These are phyloP conservation scores for Drosophila aldrichi DNA, from an alignment of 2,888 invertebrate genomes.

Conservation along the genomic window DNA sequence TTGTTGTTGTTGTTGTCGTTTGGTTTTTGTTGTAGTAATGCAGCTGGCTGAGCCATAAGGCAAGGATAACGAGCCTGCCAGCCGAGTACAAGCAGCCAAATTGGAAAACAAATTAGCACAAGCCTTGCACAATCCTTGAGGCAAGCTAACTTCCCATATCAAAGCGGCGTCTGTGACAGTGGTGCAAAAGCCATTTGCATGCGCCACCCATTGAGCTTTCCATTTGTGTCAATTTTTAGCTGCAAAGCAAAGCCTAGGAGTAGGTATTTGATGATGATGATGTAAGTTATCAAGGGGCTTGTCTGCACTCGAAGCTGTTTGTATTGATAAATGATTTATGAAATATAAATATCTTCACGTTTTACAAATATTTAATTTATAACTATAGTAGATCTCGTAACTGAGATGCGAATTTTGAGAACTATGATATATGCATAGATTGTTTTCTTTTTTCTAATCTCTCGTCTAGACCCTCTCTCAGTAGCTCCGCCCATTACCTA, in stretches of 20 bases:
- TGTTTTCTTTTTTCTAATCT: too few relatives aligned
- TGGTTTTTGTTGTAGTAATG: constrained; percentile 27
- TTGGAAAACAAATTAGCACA: constrained; percentile 77
- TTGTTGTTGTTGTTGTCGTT: constrained; percentile 10
- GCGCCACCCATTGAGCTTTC: neutral
- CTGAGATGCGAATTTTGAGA: too few relatives aligned
- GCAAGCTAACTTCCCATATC: constrained; percentile 20
- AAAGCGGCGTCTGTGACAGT: constrained; percentile 38
- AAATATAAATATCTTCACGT: neutral
- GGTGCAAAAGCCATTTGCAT: constrained; percentile 47
- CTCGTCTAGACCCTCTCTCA: too few relatives aligned
- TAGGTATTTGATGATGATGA: neutral
- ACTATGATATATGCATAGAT: too few relatives aligned
- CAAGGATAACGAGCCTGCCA: constrained; percentile 49
- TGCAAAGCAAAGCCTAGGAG: neutral
- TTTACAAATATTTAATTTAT: neutral
- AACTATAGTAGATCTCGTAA: neutral
- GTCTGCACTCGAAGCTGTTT: neutral
- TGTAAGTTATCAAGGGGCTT: neutral
- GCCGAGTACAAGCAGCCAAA: constrained; percentile 49
- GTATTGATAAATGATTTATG: neutral
- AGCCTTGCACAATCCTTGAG: constrained; percentile 57
- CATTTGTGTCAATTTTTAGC: constrained; percentile 1
- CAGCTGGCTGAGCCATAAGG: constrained; percentile 41
- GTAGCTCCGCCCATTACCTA: too few relatives aligned